phyloP scores from a whole-genome alignment of 2,888 invertebrate genomes.

The Tolmerus cingulatus region DNA sequence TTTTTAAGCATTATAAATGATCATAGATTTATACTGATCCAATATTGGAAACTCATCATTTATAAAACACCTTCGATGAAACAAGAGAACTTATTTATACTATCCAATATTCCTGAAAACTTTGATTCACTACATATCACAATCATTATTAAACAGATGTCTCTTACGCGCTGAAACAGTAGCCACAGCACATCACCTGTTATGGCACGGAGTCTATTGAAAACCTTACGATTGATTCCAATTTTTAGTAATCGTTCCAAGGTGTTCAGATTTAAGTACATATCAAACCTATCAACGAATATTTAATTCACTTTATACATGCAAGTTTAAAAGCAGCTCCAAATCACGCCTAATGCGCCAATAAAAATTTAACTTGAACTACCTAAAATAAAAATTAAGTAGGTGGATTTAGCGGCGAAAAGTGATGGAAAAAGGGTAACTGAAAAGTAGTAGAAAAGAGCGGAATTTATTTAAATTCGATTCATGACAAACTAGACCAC shows the following conservation, averaged over 20 bases:
- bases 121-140: not conserved
- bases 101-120: not conserved
- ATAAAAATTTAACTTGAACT: not conserved
- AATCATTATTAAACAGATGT: not conserved
- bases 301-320: not conserved
- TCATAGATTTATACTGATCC: not conserved
- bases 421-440: not conserved
- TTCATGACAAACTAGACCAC: not conserved
- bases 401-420: not conserved
- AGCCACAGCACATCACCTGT: not conserved
- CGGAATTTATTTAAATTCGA: not conserved
- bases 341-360: not conserved
- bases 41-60: too few relatives aligned
- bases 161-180: not conserved
- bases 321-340: not conserved
- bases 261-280: not conserved
- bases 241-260: not conserved
- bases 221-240: not conserved
- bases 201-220: not conserved
- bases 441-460: not conserved
- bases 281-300: not conserved
- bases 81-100: not conserved
- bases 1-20: not conserved
- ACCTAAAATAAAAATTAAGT: not conserved
- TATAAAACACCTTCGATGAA: not conserved